Evolutionary conservation across 2,797 vertebrate species (phyloP).

Genomic region (Chrosomus eos): DNA sequence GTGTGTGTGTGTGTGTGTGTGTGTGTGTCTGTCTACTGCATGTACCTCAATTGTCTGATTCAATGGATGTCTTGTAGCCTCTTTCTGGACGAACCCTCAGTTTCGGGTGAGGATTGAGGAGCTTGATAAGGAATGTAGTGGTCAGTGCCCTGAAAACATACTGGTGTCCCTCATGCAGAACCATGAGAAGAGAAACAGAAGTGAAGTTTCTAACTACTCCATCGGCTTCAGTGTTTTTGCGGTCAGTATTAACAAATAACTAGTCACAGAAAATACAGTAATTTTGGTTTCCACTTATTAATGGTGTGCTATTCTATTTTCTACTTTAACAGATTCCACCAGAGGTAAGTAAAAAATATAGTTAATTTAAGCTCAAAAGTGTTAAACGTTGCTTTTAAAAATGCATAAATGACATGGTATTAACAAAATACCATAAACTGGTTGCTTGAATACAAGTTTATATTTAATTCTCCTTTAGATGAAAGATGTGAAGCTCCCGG

Average conservation of each 20-base stretch:
- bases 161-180: constrained; percentile 89
- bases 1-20: neutral
- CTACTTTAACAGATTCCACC: constrained; percentile 35
- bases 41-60: neutral
- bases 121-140: constrained; percentile 20
- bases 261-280: neutral
- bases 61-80: constrained; percentile 64
- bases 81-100: constrained; percentile 87
- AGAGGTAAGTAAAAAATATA: constrained; percentile 32
- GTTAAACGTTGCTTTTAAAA: neutral
- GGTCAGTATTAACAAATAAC: constrained; percentile 44
- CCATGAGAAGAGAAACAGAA: constrained; percentile 79
- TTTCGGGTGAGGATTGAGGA: constrained; percentile 74
- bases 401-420: neutral
- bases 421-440: neutral
- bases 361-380: neutral
- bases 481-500: constrained; percentile 37
- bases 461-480: constrained; percentile 16
- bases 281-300: neutral
- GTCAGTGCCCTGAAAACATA: constrained; percentile 68
- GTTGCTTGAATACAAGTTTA: constrained; percentile 1
- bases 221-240: constrained; percentile 57
- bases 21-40: neutral
- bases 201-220: constrained; percentile 69
- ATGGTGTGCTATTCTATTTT: neutral